Evolutionary conservation across 2,113 vertebrate genomes (phyloP), one percentile per base, ranked within the genome.

Genomic region (Hylia prasina): DNA sequence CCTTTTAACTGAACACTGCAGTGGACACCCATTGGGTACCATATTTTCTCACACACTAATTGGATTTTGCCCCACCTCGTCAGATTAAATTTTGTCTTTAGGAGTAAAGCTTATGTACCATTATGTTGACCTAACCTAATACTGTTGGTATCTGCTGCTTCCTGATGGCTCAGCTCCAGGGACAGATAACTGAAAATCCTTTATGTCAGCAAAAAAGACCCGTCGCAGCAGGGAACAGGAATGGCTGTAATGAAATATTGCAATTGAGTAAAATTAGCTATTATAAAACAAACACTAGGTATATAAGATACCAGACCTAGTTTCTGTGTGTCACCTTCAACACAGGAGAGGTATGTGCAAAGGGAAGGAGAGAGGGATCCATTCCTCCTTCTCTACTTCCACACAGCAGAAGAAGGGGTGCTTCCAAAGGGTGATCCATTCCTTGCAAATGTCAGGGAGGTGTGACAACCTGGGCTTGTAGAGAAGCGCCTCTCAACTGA

Each of bases 401-500:
- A 42, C 45, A 25, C 5, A 71, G 35, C 35, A 82, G 53, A 80
- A 37, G 30, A 91, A 51, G 3, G 4, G 6, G 5, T 14, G 7
- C 10, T 71, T 93, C 35, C 39, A 56, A 80, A 60, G 5, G 8
- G 13, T 45, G 22, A 80, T 45, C 37, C 13, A 33, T 9, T 16
- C 17, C 40, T 83, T 69, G 6, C 11, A 61, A 61, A 25, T 10
- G 21, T 39, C 9, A 76, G 23, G 31, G 39, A 63, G 6, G 7
- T 13, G 69, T 25, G 30, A 40, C 12, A 77, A 24, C 17, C 7
- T 3, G 66, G 37, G 42, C 56, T 69, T 42, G 13, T n/a, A 68
- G 20, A 57, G 31, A 40, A 78, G 23, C 0, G 0, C 14, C 7
- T 58, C 45, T 75, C 33, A 61, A 2, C 5, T 63, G 42, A 47